Evolutionary conservation across 2,113 vertebrate genomes (phyloP), one percentile per base, ranked within the genome.

Genomic region (Alces alces): DNA sequence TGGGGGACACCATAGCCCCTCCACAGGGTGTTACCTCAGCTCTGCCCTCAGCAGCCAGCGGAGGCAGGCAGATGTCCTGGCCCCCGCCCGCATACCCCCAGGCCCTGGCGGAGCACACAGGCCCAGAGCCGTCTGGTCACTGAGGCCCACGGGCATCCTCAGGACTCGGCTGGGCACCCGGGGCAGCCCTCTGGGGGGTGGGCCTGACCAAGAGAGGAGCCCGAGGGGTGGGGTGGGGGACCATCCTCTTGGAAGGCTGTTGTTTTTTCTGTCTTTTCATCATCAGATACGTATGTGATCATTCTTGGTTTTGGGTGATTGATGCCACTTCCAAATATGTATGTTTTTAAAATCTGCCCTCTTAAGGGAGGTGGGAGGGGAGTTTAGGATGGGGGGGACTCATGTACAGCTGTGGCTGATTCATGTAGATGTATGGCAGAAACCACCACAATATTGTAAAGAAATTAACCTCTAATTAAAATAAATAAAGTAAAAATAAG

Each of bases 181-280:
- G 76, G 64, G 78, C 45, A 21, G 79, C 79, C 79, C 50, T 7
- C 6, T n/a, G 0, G 3, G 11, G 30, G 47, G 17, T 2, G 30
- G 79, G 47, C 79, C 47, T 3, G 30, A 21, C 47, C 21, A 19
- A 43, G 39, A 39, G n/a, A 76, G 21, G 36, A 27, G 19, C 70
- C 70, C 2, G 7, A 47, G 5, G 9, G 27, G 6, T 1, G 4
- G 54, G 73, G 16, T 28, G 47, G 47, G 11, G 13, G 45, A 70
- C 47, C 4, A 1, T 36, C 70, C 14, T 0, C 60, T 19, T 1
- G 39, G 33, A 66, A 7, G 33, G 39, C 50, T 5, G 0, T 8
- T 6, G 5, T 60, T 7, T 25, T 50, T 39, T 7, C 15, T 15
- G 17, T 33, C 50, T 57, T 39, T 17, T 27, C 6, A 0, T 64